Conservation (phyloP, 2,888 invertebrate genomes). For the Drosophila gaucha region DNA sequence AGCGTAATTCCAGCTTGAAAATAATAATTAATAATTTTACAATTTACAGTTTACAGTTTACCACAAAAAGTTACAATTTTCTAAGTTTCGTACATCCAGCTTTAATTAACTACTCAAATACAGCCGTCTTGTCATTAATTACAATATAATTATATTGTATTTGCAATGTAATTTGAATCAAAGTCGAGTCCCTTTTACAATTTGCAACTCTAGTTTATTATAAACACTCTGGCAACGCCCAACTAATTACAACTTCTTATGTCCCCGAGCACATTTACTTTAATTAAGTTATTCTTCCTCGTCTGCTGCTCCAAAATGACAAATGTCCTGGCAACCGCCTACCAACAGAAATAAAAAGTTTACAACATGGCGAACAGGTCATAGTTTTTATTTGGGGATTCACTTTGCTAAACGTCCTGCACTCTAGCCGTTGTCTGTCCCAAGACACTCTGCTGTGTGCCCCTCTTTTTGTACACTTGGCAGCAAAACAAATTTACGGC, state of each 20-base stretch:
- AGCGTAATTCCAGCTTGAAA: no score
- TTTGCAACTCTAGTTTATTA: constrained; percentile 37
- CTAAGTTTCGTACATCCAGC: no score
- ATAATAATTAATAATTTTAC: no score
- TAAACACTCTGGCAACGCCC: constrained; percentile 47
- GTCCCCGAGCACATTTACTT: constrained; percentile 68
- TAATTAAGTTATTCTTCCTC: constrained; percentile 69
- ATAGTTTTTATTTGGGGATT: constrained; percentile 72
- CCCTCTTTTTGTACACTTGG: constrained; percentile 47
- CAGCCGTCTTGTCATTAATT: constrained; percentile 14
- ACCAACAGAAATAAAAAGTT: constrained; percentile 58
- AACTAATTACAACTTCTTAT: constrained; percentile 64
- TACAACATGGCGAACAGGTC: constrained; percentile 69
- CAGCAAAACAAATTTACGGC: constrained; percentile 75
- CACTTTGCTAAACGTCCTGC: constrained; percentile 35
- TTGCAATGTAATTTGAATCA: constrained; percentile 27
- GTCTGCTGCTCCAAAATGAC: constrained; percentile 59
- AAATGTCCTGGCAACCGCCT: constrained; percentile 67
- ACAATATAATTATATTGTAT: constrained; percentile 1
- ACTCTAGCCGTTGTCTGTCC: background rate
- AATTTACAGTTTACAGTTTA: no score
- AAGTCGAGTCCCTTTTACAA: constrained; percentile 17
- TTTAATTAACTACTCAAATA: constrained; percentile 6
- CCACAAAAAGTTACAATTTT: no score
- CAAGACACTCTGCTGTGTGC: constrained; percentile 10